Evolutionary conservation across 30 jellyfish, hydroid and myxozoan species (phyloP).

Genomic region (Rhopilema esculentum): DNA sequence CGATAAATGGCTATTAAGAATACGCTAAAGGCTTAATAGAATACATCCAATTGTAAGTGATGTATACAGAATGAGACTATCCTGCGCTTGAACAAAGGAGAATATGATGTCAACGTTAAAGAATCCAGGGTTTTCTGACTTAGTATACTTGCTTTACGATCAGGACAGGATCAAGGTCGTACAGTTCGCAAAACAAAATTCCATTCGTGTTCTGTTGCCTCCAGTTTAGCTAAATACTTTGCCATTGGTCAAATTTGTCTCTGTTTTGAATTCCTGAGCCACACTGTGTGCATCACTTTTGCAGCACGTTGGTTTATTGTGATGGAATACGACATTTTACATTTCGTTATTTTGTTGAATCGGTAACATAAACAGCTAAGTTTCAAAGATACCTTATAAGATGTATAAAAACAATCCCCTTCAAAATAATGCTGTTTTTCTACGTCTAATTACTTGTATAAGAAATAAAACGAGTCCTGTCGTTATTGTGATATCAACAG

Average conservation of each 20-base stretch:
- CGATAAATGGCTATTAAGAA: slow-evolving; percentile 1
- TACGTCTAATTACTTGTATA: not conserved
- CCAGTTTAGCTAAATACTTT: not conserved
- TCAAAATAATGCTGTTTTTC: not conserved
- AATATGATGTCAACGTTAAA: not conserved
- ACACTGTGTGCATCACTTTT: not conserved
- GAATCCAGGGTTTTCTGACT: not conserved
- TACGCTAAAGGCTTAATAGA: not conserved
- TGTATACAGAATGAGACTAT: not conserved
- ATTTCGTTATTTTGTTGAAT: not conserved
- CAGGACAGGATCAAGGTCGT: not conserved
- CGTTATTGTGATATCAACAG: not conserved
- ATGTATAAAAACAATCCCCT: not conserved
- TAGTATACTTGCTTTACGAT: not conserved
- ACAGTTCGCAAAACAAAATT: not conserved
- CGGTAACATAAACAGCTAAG: not conserved
- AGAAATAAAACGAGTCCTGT: not conserved
- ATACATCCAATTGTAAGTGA: not conserved
- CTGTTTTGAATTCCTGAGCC: not conserved
- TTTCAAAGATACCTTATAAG: not conserved
- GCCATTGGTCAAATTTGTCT: not conserved
- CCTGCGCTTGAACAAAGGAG: not conserved
- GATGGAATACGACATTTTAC: not conserved
- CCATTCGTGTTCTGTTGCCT: not conserved
- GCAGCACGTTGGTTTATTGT: not conserved